These are phyloP conservation scores for Hypercompe scribonia DNA, from an alignment of 2,888 invertebrate genomes.

Conservation along the genomic window DNA sequence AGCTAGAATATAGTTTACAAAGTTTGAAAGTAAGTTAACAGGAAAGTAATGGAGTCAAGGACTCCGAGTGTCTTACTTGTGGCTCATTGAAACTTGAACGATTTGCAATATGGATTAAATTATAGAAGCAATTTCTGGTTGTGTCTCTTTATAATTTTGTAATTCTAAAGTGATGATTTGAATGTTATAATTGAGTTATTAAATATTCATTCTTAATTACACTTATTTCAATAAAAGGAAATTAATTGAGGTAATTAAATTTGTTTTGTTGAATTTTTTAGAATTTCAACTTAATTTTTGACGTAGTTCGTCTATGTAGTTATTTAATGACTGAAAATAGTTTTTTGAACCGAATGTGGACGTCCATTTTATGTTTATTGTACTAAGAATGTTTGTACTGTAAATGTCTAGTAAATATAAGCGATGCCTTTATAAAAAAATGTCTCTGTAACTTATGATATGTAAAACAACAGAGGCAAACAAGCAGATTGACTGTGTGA, in stretches of 20 bases:
- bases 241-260: background rate
- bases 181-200: background rate
- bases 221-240: background rate
- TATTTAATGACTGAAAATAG: too few species aligned
- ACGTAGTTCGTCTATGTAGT: background rate
- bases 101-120: constrained; percentile 2
- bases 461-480: too few species aligned
- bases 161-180: background rate
- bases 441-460: too few species aligned
- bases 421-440: too few species aligned
- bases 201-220: background rate
- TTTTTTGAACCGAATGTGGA: too few species aligned
- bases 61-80: constrained; percentile 47
- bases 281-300: background rate
- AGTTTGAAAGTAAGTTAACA: constrained; percentile 26
- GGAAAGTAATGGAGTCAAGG: constrained; percentile 58
- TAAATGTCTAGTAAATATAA: too few species aligned
- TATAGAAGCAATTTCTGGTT: background rate
- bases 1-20: constrained; percentile 6
- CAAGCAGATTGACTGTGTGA: too few species aligned
- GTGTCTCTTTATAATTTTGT: background rate
- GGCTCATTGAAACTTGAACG: constrained; percentile 40
- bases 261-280: background rate
- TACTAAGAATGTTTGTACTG: too few species aligned
- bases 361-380: too few species aligned